Percentiles rank a stretch among this genome's conserved stretches.
Conservation (phyloP, 2,113 vertebrate species). For the Fulica atra region DNA sequence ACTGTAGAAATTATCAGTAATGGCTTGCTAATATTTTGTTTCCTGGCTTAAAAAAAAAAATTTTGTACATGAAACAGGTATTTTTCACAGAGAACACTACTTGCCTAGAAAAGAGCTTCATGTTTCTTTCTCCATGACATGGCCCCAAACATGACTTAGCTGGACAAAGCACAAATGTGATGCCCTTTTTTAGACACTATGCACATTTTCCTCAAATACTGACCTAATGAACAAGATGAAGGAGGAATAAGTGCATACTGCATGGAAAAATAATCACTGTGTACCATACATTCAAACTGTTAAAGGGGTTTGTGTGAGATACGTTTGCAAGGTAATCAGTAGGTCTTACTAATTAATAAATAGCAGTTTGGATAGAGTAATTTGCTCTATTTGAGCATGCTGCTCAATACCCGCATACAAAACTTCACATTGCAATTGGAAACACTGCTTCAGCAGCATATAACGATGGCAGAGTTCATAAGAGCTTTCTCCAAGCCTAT, state of each 20-base stretch:
- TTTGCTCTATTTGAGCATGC: background rate
- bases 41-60: background rate
- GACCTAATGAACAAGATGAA: background rate
- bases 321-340: background rate
- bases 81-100: background rate
- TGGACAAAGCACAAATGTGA: background rate
- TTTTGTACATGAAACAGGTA: background rate
- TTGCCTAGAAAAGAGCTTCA: background rate
- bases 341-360: background rate
- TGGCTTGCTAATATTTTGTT: background rate
- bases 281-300: background rate
- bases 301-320: background rate
- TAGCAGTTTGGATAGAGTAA: background rate
- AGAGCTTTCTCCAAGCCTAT: background rate
- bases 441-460: background rate
- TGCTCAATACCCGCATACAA: background rate
- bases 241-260: background rate
- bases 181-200: background rate
- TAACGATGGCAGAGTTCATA: background rate
- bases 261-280: background rate
- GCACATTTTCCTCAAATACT: background rate
- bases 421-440: background rate
- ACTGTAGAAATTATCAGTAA: background rate
- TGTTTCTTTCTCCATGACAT: background rate
- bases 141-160: background rate